These are phyloP conservation scores for Drosophila sproati DNA, from an alignment of 1,140 invertebrate genomes.

Conservation along the genomic window DNA sequence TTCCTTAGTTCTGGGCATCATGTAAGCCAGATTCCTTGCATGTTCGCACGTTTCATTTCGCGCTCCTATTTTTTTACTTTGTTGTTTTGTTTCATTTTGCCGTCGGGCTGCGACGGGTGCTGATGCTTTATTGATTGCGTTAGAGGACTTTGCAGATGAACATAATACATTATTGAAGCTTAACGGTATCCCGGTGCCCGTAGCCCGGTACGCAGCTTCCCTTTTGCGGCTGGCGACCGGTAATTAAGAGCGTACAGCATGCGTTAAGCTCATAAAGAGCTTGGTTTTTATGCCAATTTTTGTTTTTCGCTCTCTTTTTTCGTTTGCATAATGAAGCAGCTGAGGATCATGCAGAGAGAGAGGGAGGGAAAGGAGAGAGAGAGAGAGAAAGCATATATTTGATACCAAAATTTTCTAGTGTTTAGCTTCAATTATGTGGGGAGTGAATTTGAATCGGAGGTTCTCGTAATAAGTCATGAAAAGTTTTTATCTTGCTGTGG, in stretches of 20 bases:
- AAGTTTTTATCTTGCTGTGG: conserved; percentile 32
- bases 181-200: neutral
- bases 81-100: conserved; percentile 29
- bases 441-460: neutral
- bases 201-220: neutral
- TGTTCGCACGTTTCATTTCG: conserved; percentile 74
- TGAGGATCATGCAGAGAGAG: neutral
- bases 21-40: conserved; percentile 67
- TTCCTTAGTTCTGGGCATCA: conserved; percentile 16
- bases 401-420: conserved; percentile 24
- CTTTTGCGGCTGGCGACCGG: neutral
- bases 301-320: neutral
- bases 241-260: conserved; percentile 39
- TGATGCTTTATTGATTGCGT: conserved; percentile 47
- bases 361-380: neutral
- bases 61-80: neutral
- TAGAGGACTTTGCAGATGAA: conserved; percentile 29
- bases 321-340: conserved; percentile 24
- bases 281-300: conserved; percentile 5
- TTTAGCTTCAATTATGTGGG: conserved; percentile 33
- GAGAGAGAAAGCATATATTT: conserved; percentile 9
- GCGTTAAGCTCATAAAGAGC: conserved; percentile 33
- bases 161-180: conserved; percentile 45
- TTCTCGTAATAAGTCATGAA: conserved; percentile 42
- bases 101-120: neutral